Percentiles rank a stretch among this genome's conserved stretches.
phyloP scores from a whole-genome alignment of 2,113 vertebrate species.

The Thryonomys swinderianus region DNA sequence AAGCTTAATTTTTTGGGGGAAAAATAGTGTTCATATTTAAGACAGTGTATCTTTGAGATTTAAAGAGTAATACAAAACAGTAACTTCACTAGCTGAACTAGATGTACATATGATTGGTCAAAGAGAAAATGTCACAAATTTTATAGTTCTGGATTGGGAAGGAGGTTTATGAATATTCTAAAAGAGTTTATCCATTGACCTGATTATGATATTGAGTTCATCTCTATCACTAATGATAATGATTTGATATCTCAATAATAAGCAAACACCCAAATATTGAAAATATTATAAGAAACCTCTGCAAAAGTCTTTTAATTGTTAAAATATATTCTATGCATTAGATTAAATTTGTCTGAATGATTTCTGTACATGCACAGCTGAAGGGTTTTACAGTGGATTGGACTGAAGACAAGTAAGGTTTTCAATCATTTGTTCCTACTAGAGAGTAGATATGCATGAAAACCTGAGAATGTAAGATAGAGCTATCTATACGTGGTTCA shows the following conservation, averaged over 20 bases:
- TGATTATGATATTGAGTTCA: background rate
- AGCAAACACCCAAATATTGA: background rate
- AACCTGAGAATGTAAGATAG: background rate
- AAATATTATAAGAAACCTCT: background rate
- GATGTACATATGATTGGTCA: slow-evolving; percentile 2
- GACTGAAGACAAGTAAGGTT: slow-evolving; percentile 12
- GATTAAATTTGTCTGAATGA: slow-evolving; percentile 17
- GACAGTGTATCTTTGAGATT: slow-evolving; percentile 1
- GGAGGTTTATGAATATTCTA: background rate
- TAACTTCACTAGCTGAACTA: background rate
- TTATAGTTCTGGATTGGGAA: background rate
- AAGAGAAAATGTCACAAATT: background rate
- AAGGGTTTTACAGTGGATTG: background rate
- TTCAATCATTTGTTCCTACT: background rate
- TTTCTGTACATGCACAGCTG: background rate
- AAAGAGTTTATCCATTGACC: background rate
- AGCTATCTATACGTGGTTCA: background rate
- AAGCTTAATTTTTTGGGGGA: background rate
- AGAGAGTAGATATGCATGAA: background rate
- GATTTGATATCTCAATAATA: slow-evolving; percentile 15
- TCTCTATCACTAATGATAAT: background rate
- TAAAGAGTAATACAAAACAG: background rate
- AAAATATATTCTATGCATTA: background rate
- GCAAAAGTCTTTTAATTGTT: background rate
- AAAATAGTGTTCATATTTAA: slow-evolving; percentile 32